phyloP scores from a whole-genome alignment of 1,140 invertebrate species.

The Drosophila ercepeae region DNA sequence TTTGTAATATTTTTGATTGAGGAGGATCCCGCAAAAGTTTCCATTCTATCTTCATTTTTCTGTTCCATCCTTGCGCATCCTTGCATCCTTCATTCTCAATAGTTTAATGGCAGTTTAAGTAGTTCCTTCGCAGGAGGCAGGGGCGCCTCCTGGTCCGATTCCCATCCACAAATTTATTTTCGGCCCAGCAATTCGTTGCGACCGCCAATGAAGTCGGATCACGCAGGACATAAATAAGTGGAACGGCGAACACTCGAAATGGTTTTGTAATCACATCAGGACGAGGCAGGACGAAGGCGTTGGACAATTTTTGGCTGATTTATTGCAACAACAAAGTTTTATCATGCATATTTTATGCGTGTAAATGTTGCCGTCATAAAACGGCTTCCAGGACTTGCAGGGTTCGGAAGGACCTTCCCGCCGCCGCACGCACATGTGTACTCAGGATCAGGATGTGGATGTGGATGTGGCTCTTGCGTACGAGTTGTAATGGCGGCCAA shows the following conservation, averaged over 20 bases:
- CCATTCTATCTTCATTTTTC: neutral
- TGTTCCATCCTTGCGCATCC: constrained; percentile 13
- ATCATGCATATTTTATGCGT: constrained; percentile 83
- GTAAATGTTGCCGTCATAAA: constrained; percentile 83
- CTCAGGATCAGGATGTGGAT: constrained; percentile 29
- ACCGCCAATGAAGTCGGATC: constrained; percentile 39
- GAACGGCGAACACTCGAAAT: constrained; percentile 46
- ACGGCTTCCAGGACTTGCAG: constrained; percentile 52
- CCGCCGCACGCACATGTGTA: constrained; percentile 22
- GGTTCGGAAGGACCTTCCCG: too few relatives aligned
- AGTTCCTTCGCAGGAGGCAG: constrained; percentile 54
- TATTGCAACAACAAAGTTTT: constrained; percentile 82
- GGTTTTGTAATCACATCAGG: constrained; percentile 73
- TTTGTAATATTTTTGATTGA: constrained; percentile 66
- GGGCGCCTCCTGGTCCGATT: neutral
- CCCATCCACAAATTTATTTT: constrained; percentile 39
- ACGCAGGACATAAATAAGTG: constrained; percentile 66
- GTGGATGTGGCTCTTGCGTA: too few relatives aligned
- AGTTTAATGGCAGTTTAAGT: constrained; percentile 83
- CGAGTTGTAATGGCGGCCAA: constrained; percentile 79
- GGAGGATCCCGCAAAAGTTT: constrained; percentile 22
- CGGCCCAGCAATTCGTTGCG: constrained; percentile 21
- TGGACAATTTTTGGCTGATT: constrained; percentile 74
- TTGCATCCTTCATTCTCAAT: constrained; percentile 48
- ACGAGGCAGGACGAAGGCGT: constrained; percentile 15